Conservation (phyloP, 2,888 invertebrate genomes). For the Pyrocoelia pectoralis region DNA sequence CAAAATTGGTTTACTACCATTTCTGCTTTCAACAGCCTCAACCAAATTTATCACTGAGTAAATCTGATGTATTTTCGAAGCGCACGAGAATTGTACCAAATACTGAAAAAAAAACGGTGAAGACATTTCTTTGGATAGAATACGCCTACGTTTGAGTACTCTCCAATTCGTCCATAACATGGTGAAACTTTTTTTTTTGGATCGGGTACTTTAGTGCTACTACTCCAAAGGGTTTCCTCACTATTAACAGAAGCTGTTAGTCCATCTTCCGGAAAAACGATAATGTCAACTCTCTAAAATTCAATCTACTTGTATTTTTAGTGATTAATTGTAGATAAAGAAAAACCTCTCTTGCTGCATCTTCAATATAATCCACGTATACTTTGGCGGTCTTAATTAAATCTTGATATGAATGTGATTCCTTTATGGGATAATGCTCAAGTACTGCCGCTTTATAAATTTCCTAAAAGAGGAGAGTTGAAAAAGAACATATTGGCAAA, state of each 20-base stretch:
- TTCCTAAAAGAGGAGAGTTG: too few species aligned
- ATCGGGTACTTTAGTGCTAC: conserved; percentile 33
- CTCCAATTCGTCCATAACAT: conserved; percentile 20
- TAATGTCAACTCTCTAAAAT: conserved; percentile 25
- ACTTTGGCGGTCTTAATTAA: neutral
- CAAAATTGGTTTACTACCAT: conserved; percentile 44
- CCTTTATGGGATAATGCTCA: neutral
- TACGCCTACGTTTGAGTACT: neutral
- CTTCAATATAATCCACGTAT: neutral
- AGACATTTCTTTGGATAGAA: neutral
- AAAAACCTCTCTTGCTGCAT: neutral
- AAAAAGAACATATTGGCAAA: too few species aligned
- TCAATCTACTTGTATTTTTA: neutral
- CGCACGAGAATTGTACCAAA: conserved; percentile 66
- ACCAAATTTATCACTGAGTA: conserved; percentile 77
- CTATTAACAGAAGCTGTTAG: conserved; percentile 16
- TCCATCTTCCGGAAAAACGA: conserved; percentile 31
- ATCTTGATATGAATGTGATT: neutral
- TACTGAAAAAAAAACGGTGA: conserved; percentile 23
- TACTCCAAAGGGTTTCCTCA: neutral
- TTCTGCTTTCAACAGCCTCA: conserved; percentile 65
- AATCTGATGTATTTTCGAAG: conserved; percentile 65
- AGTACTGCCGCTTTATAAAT: neutral
- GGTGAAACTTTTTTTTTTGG: conserved; percentile 23
- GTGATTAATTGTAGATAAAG: neutral